phyloP scores from a whole-genome alignment of 1,140 invertebrate species.

The Philopotamus ludificatus region DNA sequence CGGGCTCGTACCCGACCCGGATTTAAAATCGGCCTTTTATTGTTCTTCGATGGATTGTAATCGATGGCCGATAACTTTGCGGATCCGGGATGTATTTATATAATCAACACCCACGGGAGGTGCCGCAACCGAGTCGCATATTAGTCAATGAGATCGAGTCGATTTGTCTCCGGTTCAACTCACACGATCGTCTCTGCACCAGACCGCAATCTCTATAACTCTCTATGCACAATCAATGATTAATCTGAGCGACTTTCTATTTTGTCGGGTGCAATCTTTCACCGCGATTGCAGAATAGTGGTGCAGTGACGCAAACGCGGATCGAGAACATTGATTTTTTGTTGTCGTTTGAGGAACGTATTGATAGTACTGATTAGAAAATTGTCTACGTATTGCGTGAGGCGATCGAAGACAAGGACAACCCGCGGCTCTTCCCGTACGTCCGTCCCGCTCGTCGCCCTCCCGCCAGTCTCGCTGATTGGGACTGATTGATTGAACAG shows the following conservation, averaged over 20 bases:
- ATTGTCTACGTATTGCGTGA: too few species aligned
- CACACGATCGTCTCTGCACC: not conserved
- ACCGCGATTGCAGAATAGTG: not conserved
- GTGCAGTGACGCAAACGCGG: not conserved
- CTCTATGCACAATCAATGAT: not conserved
- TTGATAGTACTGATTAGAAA: constrained; percentile 11
- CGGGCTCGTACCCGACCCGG: not conserved
- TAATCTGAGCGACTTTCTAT: not conserved
- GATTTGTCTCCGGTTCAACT: constrained; percentile 5
- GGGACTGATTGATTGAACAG: constrained; percentile 25
- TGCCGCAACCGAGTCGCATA: not conserved
- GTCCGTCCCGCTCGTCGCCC: not conserved
- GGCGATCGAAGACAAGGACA: not conserved
- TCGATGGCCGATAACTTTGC: not conserved
- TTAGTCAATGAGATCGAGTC: constrained; percentile 10
- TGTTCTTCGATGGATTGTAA: not conserved
- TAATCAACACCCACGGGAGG: constrained; percentile 1
- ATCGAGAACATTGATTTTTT: not conserved
- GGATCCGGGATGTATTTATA: not conserved
- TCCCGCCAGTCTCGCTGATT: constrained; percentile 7
- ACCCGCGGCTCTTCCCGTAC: not conserved
- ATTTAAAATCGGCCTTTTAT: not conserved
- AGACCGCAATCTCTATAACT: not conserved
- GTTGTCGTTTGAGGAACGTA: not conserved
- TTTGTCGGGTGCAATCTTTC: constrained; percentile 1